phyloP scores from a whole-genome alignment of 1,140 invertebrate genomes.

The Vollenhovia emeryi region DNA sequence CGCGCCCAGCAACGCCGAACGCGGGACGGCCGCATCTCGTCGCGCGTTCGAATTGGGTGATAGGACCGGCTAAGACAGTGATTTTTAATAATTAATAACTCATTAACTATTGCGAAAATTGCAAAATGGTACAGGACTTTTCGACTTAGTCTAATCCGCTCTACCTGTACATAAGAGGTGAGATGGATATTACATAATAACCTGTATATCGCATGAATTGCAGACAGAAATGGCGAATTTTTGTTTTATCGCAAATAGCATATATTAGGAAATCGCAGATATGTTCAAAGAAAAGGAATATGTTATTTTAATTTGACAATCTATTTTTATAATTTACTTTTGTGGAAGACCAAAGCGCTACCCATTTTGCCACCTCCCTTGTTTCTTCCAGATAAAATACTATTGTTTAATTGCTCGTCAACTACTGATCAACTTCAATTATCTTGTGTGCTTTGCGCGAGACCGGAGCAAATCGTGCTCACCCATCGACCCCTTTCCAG shows the following conservation, averaged over 20 bases:
- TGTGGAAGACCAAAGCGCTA: background rate
- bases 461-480: constrained; percentile 29
- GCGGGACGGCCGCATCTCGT: too few species aligned
- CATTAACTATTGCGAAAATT: too few species aligned
- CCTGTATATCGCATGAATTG: background rate
- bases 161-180: too few species aligned
- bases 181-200: too few species aligned
- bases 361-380: background rate
- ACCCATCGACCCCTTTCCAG: constrained; percentile 41
- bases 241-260: background rate
- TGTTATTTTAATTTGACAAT: background rate
- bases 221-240: background rate
- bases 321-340: background rate
- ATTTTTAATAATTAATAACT: too few species aligned
- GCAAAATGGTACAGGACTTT: too few species aligned
- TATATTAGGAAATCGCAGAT: background rate
- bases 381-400: background rate
- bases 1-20: too few species aligned
- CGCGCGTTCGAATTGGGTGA: too few species aligned
- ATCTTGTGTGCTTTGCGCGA: constrained; percentile 8
- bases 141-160: too few species aligned
- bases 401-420: background rate
- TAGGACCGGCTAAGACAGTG: too few species aligned
- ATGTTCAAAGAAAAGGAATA: background rate
- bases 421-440: background rate